A percentile compares a stretch with the other conserved stretches of the same genome.
phyloP scores from a whole-genome alignment of 2,797 vertebrate genomes.

The Thalassophryne amazonica region DNA sequence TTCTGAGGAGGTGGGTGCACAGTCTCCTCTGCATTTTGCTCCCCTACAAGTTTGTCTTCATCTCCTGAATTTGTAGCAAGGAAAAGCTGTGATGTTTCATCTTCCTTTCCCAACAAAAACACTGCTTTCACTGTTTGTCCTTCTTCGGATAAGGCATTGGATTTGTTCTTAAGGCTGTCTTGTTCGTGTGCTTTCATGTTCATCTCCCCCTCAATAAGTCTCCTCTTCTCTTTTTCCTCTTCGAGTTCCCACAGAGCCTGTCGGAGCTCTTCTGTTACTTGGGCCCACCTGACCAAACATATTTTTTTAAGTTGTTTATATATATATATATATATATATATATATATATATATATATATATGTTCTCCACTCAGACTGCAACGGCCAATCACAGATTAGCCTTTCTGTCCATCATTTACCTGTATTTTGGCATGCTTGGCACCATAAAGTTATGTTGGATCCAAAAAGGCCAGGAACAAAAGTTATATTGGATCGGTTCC shows the following conservation, averaged over 20 bases:
- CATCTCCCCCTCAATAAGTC: constrained; percentile 63
- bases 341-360: too few relatives aligned
- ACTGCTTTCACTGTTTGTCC: constrained; percentile 31
- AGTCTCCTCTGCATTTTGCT: constrained; percentile 58
- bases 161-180: constrained; percentile 64
- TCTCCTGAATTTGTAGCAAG: constrained; percentile 25
- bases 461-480: too few relatives aligned
- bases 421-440: too few relatives aligned
- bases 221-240: constrained; percentile 70
- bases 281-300: constrained; percentile 64
- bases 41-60: constrained; percentile 2
- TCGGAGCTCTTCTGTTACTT: constrained; percentile 75
- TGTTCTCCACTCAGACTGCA: too few relatives aligned
- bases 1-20: constrained; percentile 51
- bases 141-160: constrained; percentile 52
- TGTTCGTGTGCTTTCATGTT: constrained; percentile 52
- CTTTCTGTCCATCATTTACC: too few relatives aligned
- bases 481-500: too few relatives aligned
- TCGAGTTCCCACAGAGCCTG: constrained; percentile 63
- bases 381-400: too few relatives aligned
- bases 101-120: constrained; percentile 8
- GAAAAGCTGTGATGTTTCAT: constrained; percentile 18
- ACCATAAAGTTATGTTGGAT: too few relatives aligned
- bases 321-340: too few relatives aligned
- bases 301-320: too few relatives aligned